Conservation (phyloP, 2,888 invertebrate species). For the Lasius platythorax region DNA sequence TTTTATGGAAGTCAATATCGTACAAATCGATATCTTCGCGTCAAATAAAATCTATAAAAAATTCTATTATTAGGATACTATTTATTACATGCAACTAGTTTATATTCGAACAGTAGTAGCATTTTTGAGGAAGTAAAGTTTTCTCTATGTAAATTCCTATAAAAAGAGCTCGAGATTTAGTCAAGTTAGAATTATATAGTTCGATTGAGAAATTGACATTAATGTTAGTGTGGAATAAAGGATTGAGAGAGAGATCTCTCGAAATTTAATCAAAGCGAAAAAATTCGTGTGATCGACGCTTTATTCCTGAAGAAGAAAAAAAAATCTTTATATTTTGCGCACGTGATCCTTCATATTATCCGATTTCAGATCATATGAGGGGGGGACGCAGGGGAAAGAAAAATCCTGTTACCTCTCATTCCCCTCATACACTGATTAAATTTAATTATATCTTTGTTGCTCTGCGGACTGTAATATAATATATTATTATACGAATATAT, state of each 20-base stretch:
- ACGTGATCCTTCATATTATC: not conserved
- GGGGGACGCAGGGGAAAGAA: not conserved
- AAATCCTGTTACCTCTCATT: not conserved
- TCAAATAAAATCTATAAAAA: not conserved
- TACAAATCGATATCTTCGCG: not conserved
- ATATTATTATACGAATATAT: not conserved
- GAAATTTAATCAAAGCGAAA: not conserved
- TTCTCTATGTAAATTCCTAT: too few relatives aligned
- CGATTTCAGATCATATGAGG: not conserved
- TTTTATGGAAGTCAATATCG: not conserved
- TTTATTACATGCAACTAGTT: not conserved
- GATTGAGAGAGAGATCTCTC: not conserved
- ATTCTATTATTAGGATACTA: not conserved
- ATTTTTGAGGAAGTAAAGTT: too few relatives aligned
- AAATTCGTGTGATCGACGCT: not conserved
- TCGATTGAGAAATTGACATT: not conserved
- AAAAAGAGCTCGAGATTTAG: too few relatives aligned
- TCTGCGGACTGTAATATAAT: not conserved
- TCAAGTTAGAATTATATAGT: too few relatives aligned
- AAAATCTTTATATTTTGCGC: not conserved
- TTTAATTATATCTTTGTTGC: not conserved
- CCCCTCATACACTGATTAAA: not conserved
- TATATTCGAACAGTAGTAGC: too few relatives aligned
- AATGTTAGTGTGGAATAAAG: not conserved
- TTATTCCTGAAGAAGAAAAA: not conserved